A percentile compares a stretch with the other conserved stretches of the same genome.
These are phyloP conservation scores for Tiliqua scincoides DNA, from an alignment of 2,113 vertebrate genomes.

Conservation along the genomic window DNA sequence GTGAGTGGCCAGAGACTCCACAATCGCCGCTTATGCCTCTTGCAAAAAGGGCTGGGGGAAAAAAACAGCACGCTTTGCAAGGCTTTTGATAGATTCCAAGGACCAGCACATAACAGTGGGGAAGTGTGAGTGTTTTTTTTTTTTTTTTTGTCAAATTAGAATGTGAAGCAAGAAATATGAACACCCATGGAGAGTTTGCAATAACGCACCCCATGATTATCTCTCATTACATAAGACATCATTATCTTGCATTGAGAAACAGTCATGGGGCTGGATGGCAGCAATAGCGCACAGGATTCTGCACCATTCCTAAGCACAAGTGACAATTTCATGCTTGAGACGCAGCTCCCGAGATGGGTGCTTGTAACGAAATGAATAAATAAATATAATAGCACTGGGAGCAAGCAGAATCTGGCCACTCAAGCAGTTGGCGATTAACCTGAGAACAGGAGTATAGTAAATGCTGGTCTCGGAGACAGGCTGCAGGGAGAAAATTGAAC, in stretches of 20 bases:
- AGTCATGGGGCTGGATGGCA: background rate
- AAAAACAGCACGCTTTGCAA: too few relatives aligned
- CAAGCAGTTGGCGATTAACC: background rate
- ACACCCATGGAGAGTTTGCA: background rate
- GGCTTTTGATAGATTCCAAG: background rate
- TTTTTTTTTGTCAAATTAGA: background rate
- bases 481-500: background rate
- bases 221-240: background rate
- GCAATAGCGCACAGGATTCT: background rate
- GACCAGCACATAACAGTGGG: background rate
- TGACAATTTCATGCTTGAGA: background rate
- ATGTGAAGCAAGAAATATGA: background rate
- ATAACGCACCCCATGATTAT: background rate
- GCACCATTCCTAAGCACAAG: background rate
- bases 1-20: too few relatives aligned
- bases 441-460: background rate
- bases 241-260: background rate
- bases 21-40: too few relatives aligned
- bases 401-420: background rate
- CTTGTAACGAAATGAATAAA: background rate
- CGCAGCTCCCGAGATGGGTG: background rate
- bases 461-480: background rate
- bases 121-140: background rate
- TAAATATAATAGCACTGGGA: constrained; percentile 1
- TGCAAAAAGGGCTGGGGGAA: too few relatives aligned